Conservation (phyloP, 2,113 vertebrate species). For the Oplegnathus fasciatus region DNA sequence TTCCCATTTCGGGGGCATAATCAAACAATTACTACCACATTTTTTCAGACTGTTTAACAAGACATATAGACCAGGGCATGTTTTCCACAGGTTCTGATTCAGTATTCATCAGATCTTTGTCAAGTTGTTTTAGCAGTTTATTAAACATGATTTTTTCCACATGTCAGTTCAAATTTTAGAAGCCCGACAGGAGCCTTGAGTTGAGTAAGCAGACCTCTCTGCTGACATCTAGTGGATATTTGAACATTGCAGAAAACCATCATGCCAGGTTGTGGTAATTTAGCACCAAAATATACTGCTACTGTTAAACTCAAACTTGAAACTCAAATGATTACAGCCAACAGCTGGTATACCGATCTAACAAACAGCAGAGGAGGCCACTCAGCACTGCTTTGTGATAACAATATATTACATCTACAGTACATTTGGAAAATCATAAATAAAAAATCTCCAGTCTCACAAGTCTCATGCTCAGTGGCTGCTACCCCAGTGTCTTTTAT, state of each 20-base stretch:
- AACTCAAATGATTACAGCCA: no score
- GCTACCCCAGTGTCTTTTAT: neutral
- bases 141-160: neutral
- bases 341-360: neutral
- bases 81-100: neutral
- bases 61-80: neutral
- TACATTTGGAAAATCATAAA: neutral
- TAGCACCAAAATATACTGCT: neutral
- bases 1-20: neutral
- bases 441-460: neutral
- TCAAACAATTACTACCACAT: neutral
- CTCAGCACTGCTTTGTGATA: neutral
- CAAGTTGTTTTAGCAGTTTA: neutral
- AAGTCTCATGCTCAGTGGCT: neutral
- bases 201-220: neutral
- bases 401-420: neutral
- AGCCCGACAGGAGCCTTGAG: neutral
- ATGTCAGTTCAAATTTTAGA: no score
- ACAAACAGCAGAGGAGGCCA: neutral
- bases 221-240: slow-evolving; percentile 40
- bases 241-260: neutral
- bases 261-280: neutral
- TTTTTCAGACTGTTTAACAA: neutral
- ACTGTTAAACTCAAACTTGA: neutral
- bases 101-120: neutral